Base-by-base conservation (phyloP, 2,113 vertebrate genomes). In the Turnix velox region DNA sequence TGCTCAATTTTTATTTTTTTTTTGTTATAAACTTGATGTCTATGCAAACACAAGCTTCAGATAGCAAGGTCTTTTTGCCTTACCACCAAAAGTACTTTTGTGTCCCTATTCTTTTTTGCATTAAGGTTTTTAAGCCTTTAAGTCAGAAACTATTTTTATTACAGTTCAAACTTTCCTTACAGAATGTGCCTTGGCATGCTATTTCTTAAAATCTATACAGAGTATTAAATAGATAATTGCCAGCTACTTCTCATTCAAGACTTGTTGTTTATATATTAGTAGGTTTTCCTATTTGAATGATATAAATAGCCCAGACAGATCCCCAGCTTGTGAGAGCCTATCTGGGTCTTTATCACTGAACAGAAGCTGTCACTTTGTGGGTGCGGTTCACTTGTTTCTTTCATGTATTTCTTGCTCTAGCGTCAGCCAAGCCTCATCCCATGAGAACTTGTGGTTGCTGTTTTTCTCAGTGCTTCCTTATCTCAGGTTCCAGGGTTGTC, bases 401-500 rank as follows among this genome's bases (percentile, higher is more conserved):
- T 95, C 90, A 89, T 95, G 88, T 93, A 73, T 84, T 92, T 91
- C 94, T 96, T 95, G 73, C 81, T 95, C 35, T 55, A 93, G 95
- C 82, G 28, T 90, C 76, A 96, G 91, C 81, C 87, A 65, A 95
- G 89, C 84, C 76, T 96, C 74, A 94, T 96, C 93, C 80, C 84
- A 77, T 46, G 65, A 94, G 88, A 97, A 93, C 76, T 86, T 54
- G 78, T 87, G 67, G 59, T 65, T 84, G 91, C 80, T 94, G 89
- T 69, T 95, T 96, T 96, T 96, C 82, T 92, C 87, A 96, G 66
- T 94, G 88, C 90, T 95, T 95, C 71, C 87, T 95, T 94, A 97
- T 96, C 94, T 96, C 77, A 77, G 63, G 46, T 95, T 96, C 84
- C 84, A 96, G 89, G 81, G 88, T 77, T 93, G 87, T 42, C 76